A percentile compares a stretch with the other conserved stretches of the same genome.
Conservation (phyloP, 2,888 invertebrate species). For the Nemapogon koenigi region DNA sequence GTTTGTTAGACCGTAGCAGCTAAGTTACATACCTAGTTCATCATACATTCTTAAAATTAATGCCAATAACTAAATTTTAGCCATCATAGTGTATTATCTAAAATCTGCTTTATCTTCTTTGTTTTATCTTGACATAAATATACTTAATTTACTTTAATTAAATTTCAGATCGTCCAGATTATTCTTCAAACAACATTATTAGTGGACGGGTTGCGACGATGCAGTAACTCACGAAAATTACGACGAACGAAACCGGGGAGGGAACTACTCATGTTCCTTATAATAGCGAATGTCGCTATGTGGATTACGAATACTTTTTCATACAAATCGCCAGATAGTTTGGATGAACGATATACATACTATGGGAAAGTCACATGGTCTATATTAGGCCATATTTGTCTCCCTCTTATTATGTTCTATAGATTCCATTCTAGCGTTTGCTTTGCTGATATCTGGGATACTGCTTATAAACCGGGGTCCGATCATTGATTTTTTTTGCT, state of each 20-base stretch:
- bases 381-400: conserved; percentile 73
- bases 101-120: too few species aligned
- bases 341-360: conserved; percentile 67
- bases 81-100: too few species aligned
- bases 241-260: conserved; percentile 75
- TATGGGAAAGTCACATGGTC: conserved; percentile 77
- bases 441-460: conserved; percentile 80
- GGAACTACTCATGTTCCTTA: conserved; percentile 77
- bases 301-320: conserved; percentile 80
- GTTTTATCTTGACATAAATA: too few species aligned
- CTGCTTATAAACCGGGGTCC: conserved; percentile 70
- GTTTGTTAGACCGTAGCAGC: too few species aligned
- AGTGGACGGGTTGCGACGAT: conserved; percentile 76
- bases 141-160: too few species aligned
- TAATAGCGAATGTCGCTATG: conserved; percentile 77
- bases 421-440: conserved; percentile 82
- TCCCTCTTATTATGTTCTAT: conserved; percentile 80
- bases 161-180: conserved; percentile 70
- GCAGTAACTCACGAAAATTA: conserved; percentile 69
- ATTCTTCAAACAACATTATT: conserved; percentile 77
- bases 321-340: conserved; percentile 54
- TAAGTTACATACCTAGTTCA: too few species aligned
- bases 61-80: too few species aligned
- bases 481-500: conserved; percentile 36
- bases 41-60: too few species aligned